Base-by-base conservation (phyloP, 2,797 vertebrate species). In the Anguilla pacifica region DNA sequence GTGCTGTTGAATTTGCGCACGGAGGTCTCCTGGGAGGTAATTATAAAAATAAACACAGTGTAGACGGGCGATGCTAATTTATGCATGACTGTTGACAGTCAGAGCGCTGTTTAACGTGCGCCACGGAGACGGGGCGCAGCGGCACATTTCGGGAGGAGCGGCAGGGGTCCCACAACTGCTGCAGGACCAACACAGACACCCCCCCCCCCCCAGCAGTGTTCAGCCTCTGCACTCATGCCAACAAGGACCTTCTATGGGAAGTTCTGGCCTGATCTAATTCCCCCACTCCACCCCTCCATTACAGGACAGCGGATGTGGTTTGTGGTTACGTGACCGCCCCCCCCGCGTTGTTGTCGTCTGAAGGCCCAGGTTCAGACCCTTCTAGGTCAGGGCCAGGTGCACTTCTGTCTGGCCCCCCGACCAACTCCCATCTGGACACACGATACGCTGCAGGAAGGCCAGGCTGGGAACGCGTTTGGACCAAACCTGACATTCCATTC, bases 41-140 rank as follows among this genome's bases (percentile, higher is more conserved):
- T 97, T 97, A 97, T 95, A 94, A 95, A 95, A 96, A 96, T 96
- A 97, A 96, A 96, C 95, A 96, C 95, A 96, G 94, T 94, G 94
- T 92, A 96, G 95, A 95, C 95, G 94, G 92, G 88, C 91, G 93
- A 93, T 95, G 95, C 93, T 97, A 96, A 96, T 96, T 96, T 96
- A 96, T 95, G 93, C 95, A 93, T 95, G 95, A 96, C 95, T 96
- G 96, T 96, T 96, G 95, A 96, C 96, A 96, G 96, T 96, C 93
- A 94, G 93, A 93, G 94, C 92, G 94, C 96, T 96, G 95, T 96
- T 96, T 94, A 96, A 96, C 95, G 96, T 96, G 94, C 94, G 49
- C 49, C 4, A 95, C 87, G 90, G 92, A 93, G 93, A 93, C 91
- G 93, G 93, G 91, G 93, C 94, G 93, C 89, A 92, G 94, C 93